Evolutionary conservation across 2,888 invertebrate species (phyloP), one percentile per base, ranked within the genome.

Genomic region (Notodonta dromedarius): DNA sequence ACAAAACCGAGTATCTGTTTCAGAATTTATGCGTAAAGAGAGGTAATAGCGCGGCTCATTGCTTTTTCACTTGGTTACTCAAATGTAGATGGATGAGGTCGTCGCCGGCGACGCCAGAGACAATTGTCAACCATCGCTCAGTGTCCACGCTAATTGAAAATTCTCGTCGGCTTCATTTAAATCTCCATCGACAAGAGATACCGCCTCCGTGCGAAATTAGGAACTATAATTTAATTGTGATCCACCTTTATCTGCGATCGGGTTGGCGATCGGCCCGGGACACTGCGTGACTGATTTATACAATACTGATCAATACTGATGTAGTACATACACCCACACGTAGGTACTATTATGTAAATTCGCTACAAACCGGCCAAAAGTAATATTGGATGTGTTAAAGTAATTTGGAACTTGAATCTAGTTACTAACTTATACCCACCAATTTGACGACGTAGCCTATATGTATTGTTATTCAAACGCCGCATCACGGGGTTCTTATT

Each of bases 141-240:
- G 87, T 89, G 93, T 91, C 93, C 78, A 74, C 86, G 76, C 91
- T 93, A 93, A 93, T 93, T 93, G 91, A 89, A 91, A 89, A 91
- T 90, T 89, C 91, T 85, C 87, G 86, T 89, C 86, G 84, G 89
- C 86, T 86, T 85, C 89, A 90, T 92, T 92, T 91, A 86, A 91
- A 90, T 89, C 90, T 87, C 83, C 78, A 89, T 91, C 86, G 87
- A 87, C 84, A 82, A 82, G 79, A 83, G 83, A 81, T 84, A 82
- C 82, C 84, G 75, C 79, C 71, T 79, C 80, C 82, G 82, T 77
- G 86, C 80, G 80, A 86, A 85, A 86, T 88, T 84, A 83, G 82
- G 80, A 67, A 72, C 75, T 76, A 75, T 76, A 70, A 75, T 76
- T 71, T 64, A 78, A 86, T 80, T 85, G 83, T 82, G 79, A 40